Base-by-base conservation (phyloP, 2,113 vertebrate genomes). In the Larimichthys polyactis region DNA sequence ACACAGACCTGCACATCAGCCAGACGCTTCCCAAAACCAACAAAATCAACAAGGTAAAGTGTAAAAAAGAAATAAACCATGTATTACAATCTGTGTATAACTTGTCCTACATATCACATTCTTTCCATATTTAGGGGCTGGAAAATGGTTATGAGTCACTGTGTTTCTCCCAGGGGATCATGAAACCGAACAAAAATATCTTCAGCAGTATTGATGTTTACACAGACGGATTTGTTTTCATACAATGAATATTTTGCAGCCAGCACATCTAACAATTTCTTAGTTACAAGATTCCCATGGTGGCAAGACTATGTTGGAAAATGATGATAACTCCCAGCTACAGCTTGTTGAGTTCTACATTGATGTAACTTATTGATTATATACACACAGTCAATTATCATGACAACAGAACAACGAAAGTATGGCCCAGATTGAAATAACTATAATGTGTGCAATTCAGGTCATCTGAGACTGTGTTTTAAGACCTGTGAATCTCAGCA, bases 11-110 rank as follows among this genome's bases (percentile, higher is more conserved):
- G 92, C 97, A 99, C 90, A 95, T 99, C 96, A 99, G 98, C 91
- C 98, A 99, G 94, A 99, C 98, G 0, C 98, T 99, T 64, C 98
- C 98, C 89, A 99, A 99, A 95, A 99, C 98, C 96, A 99, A 99
- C 96, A 99, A 97, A 92, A 98, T 99, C 94, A 99, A 97, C 95
- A 99, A 99, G 97, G 98, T 98, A 86, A 40, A 40, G 36, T 95
- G 93, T 60, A 36, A 17, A 27, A 58, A 63, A 82, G 59, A 76
- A 82, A 82, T 43, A 71, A 65, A 49, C 43, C 5, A 0, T 36
- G 54, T 10, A 52, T 74, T 52, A 27, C 60, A 55, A 5, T 51
- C 12, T 62, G 22, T 29, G 52, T 63, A 5, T 65, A 60, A 78
- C 78, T 60, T 78, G 77, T 71, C 73, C 70, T 81, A 71, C 70